phyloP scores from a whole-genome alignment of 2,888 invertebrate species.

The Lasius platythorax region DNA sequence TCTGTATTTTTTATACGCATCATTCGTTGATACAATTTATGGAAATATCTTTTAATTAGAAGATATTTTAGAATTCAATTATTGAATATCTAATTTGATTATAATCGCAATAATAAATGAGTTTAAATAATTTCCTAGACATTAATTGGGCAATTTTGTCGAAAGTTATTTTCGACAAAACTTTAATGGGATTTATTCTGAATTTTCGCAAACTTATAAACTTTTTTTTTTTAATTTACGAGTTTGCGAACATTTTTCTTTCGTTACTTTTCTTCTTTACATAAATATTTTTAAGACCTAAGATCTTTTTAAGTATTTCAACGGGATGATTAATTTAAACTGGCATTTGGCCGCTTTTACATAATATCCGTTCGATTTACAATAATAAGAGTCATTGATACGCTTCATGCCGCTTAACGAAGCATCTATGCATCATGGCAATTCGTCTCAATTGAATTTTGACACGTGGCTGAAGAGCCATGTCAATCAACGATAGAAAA shows the following conservation, averaged over 20 bases:
- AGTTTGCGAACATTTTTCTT: neutral
- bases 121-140: conserved; percentile 14
- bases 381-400: conserved; percentile 46
- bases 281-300: neutral
- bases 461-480: conserved; percentile 59
- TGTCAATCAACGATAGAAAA: conserved; percentile 67
- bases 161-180: conserved; percentile 22
- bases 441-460: conserved; percentile 63
- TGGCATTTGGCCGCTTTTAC: neutral
- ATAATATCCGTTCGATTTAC: conserved; percentile 15
- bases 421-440: conserved; percentile 55
- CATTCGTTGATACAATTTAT: conserved; percentile 9
- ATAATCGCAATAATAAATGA: neutral
- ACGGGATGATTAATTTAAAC: neutral
- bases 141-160: conserved; percentile 1
- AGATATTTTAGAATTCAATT: neutral
- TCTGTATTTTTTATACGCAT: neutral
- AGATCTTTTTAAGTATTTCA: neutral
- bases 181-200: conserved; percentile 26
- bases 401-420: conserved; percentile 42
- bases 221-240: neutral
- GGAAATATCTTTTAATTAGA: conserved; percentile 11
- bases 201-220: neutral
- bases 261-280: neutral
- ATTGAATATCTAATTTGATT: neutral